Evolutionary conservation across 2,797 vertebrate species (phyloP).

Genomic region (Sebastes glaucus): DNA sequence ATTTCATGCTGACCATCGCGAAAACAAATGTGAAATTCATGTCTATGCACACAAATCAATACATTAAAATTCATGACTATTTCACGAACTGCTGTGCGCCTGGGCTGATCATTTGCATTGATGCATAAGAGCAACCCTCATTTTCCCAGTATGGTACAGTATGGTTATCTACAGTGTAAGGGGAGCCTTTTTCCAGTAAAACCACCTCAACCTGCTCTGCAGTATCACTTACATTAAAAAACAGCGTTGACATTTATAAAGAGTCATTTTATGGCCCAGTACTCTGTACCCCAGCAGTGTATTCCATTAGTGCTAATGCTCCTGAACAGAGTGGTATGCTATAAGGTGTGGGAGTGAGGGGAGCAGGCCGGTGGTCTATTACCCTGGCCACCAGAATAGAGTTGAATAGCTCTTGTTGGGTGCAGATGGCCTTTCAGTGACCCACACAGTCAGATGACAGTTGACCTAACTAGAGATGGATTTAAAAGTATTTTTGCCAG

Average conservation of each 20-base stretch:
- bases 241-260: slow-evolving; percentile 51
- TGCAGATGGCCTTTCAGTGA: not conserved
- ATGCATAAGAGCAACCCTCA: not conserved
- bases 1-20: too few species aligned
- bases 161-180: slow-evolving; percentile 5
- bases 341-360: not conserved
- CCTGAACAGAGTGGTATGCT: not conserved
- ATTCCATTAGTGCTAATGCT: slow-evolving; percentile 36
- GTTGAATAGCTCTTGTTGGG: not conserved
- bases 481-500: not conserved
- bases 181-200: slow-evolving; percentile 17
- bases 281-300: slow-evolving; percentile 27
- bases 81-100: not conserved
- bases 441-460: not conserved
- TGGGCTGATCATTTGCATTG: not conserved
- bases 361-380: not conserved
- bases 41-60: too few species aligned
- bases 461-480: not conserved
- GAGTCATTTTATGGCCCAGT: slow-evolving; percentile 39
- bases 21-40: too few species aligned
- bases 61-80: too few species aligned
- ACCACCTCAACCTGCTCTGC: slow-evolving; percentile 11
- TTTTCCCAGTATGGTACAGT: not conserved
- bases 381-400: not conserved
- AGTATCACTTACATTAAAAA: slow-evolving; percentile 42